Base-by-base conservation (phyloP, 2,888 invertebrate species). In the Sceliomorpha sp. region DNA sequence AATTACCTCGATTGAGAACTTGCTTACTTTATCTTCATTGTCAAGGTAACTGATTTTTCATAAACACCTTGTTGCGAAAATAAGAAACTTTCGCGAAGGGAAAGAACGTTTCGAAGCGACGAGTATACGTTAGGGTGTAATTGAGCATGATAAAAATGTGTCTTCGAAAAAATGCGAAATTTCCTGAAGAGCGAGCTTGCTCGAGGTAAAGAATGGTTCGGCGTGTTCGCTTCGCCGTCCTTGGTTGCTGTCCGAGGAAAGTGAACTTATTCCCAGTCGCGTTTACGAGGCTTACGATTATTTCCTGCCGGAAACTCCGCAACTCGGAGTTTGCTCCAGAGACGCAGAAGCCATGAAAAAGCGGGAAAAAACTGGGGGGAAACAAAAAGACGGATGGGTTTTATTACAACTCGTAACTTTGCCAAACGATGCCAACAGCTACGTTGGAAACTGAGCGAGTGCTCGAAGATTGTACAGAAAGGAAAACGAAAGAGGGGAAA, bases 241-340 rank as follows among this genome's bases (percentile, higher is more conserved):
- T 36, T 48, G 10, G 14, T n/a, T 47, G 37, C 24, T 48, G 15
- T 50, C 48, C 44, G 15, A 44, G 55, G 40, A 60, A 64, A 70
- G 64, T 66, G 60, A 66, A 70, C 60, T 64, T 45, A 42, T 60
- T 64, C 51, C 32, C 66, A 53, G 51, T 69, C 75, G 63, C 76
- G 76, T 79, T 78, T 78, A 70, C 77, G 75, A 76, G 73, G 70
- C 63, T n/a, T n/a, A 58, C 39, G 69, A 72, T 70, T 69, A 73
- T 70, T 74, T 78, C 75, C 67, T 71, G 71, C 78, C 74, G 75
- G 76, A 78, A 78, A 75, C 73, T 66, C 64, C 70, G 59, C 70
- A 60, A 51, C 71, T 44, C 29, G 32, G 56, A 17, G 58, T 29
- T 5, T 0, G 26, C 51, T 51, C 42, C 44, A 50, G 45, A 47